These are phyloP conservation scores for Onychomys torridus DNA, from an alignment of 2,797 vertebrate species.

Conservation along the genomic window DNA sequence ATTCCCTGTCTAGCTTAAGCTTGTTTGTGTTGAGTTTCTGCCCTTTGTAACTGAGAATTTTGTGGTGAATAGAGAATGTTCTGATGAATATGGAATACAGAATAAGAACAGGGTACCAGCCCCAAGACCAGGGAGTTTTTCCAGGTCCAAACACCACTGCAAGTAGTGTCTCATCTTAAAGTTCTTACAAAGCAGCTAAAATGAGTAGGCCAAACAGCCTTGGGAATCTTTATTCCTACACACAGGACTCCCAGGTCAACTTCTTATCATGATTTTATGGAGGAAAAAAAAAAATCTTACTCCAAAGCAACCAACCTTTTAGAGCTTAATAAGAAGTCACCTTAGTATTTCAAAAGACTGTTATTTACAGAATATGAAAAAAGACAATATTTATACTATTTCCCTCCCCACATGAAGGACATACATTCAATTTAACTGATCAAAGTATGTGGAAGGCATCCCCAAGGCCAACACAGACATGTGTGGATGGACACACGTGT, in stretches of 20 bases:
- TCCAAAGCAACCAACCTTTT: background rate
- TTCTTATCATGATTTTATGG: background rate
- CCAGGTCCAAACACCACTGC: background rate
- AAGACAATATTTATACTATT: background rate
- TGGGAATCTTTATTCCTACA: background rate
- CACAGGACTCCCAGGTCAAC: background rate
- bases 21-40: background rate
- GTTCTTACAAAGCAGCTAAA: background rate
- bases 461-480: background rate
- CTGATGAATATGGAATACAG: background rate
- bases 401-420: background rate
- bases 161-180: background rate
- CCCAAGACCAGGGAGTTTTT: background rate
- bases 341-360: background rate
- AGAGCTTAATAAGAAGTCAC: constrained; percentile 7
- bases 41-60: background rate
- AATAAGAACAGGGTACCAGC: background rate
- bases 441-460: background rate
- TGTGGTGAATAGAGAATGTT: background rate
- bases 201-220: background rate
- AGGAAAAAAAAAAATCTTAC: constrained; percentile 13
- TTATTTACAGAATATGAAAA: background rate
- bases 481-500: too few species aligned
- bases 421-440: constrained; percentile 7
- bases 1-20: background rate